Base-by-base conservation (phyloP, 2,113 vertebrate species). In the Rallus limicola region DNA sequence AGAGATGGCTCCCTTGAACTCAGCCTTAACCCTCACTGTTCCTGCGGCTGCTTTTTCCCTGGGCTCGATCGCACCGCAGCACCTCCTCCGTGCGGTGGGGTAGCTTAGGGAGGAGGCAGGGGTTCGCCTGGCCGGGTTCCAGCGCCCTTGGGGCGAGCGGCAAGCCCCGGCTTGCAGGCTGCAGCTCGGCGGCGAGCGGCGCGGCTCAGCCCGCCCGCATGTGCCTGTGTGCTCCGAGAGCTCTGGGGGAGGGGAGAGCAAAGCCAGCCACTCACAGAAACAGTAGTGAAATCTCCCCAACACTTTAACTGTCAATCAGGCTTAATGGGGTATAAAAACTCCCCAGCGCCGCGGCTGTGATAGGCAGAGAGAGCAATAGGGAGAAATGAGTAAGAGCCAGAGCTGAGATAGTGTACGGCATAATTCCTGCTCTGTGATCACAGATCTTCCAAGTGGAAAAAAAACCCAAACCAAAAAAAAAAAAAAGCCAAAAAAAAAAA, bases 231-330 rank as follows among this genome's bases (percentile, higher is more conserved):
- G 90, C 88, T 87, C 74, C 38, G 7, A 44, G 96, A 38, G 91
- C 95, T 93, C 97, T 64, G 97, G 96, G 96, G 96, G 97, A 96
- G 95, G 97, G 95, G 96, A 97, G 94, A 92, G 88, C 88, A 52
- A 93, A 92, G 92, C 93, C 98, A 98, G 97, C 98, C 98, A 98
- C 98, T 98, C 98, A 97, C 97, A 98, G 97, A 92, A 96, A 95
- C 97, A 88, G 97, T 89, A 98, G 98, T 97, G 98, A 97, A 97
- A 98, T 97, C 98, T 98, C 95, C 97, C 97, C 97, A 95, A 98
- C 98, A 98, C 98, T 99, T 98, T 96, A 98, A 98, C 98, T 99
- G 99, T 99, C 99, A 99, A 98, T 99, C 99, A 99, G 98, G 98
- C 99, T 99, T 98, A 99, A 99, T 98, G 96, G 98, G 97, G 97